A percentile compares a stretch with the other conserved stretches of the same genome.
Conservation (phyloP, 2,113 vertebrate species). For the Oriolus oriolus region DNA sequence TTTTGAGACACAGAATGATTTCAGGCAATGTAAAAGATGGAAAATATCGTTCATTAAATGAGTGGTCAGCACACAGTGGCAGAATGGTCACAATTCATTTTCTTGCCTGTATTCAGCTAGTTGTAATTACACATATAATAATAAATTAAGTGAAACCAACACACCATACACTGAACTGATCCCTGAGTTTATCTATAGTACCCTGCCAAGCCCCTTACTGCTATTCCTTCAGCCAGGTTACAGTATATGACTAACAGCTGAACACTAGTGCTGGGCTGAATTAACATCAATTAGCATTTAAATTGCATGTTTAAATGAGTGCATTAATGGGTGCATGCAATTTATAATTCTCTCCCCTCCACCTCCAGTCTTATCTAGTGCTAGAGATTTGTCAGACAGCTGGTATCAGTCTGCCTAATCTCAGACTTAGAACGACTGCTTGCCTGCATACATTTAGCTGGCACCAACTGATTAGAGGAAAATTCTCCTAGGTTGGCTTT, state of each 20-base stretch:
- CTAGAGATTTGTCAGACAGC: conserved; percentile 35
- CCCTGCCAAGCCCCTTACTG: background rate
- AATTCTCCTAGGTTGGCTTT: conserved; percentile 2
- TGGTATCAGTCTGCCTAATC: conserved; percentile 43
- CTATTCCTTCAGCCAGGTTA: background rate
- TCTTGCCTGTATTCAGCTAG: background rate
- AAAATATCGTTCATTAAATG: background rate
- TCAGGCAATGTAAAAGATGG: background rate
- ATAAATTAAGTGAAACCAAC: background rate
- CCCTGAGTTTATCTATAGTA: background rate
- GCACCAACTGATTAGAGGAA: conserved; percentile 10
- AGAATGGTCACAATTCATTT: background rate
- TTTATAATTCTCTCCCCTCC: conserved; percentile 21
- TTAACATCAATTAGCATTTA: conserved; percentile 67
- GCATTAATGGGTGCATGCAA: conserved; percentile 18
- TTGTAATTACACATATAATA: background rate
- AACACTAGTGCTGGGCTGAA: background rate
- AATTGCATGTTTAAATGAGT: conserved; percentile 45
- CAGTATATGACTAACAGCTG: background rate
- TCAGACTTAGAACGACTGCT: conserved; percentile 27
- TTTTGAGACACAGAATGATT: background rate
- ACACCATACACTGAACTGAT: background rate
- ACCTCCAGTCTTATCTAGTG: conserved; percentile 12
- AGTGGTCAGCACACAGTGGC: background rate
- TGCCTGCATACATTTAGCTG: background rate